These are phyloP conservation scores for Carettochelys insculpta DNA, from an alignment of 2,113 vertebrate genomes.

Conservation along the genomic window DNA sequence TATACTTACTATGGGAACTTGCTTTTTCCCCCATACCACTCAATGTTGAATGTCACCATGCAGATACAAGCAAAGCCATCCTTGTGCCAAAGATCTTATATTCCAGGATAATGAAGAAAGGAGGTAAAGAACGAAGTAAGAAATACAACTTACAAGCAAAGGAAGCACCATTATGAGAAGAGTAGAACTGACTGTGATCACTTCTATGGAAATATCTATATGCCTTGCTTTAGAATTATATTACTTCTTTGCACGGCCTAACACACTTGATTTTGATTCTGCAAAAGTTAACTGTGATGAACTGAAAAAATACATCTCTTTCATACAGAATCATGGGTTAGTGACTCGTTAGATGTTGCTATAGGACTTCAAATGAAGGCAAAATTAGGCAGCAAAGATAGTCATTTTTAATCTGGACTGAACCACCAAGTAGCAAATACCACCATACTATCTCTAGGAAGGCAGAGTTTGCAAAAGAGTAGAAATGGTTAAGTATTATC, in stretches of 20 bases:
- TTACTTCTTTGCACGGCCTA: not conserved
- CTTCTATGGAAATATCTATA: not conserved
- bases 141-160: not conserved
- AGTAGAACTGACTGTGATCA: not conserved
- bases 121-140: not conserved
- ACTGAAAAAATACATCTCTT: not conserved
- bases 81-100: not conserved
- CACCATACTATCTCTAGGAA: not conserved
- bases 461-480: not conserved
- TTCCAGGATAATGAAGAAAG: not conserved
- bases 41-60: not conserved
- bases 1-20: not conserved
- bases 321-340: not conserved
- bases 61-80: not conserved
- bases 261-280: not conserved
- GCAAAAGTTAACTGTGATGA: not conserved
- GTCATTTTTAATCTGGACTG: not conserved
- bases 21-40: not conserved
- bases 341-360: not conserved
- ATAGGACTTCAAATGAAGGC: not conserved
- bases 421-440: not conserved
- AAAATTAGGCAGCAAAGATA: not conserved
- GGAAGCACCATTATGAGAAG: not conserved
- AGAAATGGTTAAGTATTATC: not conserved
- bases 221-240: not conserved